These are phyloP conservation scores for Loxodonta africana DNA, from an alignment of 2,113 vertebrate genomes.

Conservation along the genomic window DNA sequence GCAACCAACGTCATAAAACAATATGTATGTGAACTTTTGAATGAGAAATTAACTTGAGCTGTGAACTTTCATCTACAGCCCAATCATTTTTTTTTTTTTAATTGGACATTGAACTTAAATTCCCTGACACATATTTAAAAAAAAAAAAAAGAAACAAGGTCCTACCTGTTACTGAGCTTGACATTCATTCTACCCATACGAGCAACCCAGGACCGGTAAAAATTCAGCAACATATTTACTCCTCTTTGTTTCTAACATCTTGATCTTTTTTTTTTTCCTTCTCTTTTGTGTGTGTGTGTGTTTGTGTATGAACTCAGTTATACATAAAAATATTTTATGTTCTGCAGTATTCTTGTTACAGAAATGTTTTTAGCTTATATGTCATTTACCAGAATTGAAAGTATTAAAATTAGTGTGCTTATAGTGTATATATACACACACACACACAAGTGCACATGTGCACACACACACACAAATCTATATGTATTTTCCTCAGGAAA, in stretches of 20 bases:
- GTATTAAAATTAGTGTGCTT: conserved; percentile 10
- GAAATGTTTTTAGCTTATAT: background rate
- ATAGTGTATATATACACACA: background rate
- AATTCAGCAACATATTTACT: background rate
- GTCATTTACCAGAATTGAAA: background rate
- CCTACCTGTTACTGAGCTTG: background rate
- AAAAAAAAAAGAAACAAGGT: background rate
- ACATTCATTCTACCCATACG: background rate
- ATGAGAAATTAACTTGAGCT: too few species aligned
- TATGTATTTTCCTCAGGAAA: background rate
- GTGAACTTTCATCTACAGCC: too few species aligned
- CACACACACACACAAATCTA: background rate
- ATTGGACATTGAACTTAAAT: too few species aligned
- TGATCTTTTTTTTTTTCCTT: too few species aligned
- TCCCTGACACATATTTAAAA: too few species aligned
- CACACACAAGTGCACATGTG: background rate
- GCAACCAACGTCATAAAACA: too few species aligned
- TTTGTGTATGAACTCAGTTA: background rate
- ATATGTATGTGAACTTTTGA: too few species aligned
- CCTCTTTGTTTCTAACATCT: background rate
- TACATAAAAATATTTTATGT: background rate
- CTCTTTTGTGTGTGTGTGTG: background rate
- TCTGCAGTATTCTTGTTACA: background rate
- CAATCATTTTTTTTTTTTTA: too few species aligned
- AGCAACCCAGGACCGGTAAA: background rate